These are phyloP conservation scores for Crepidodera aurea DNA, from an alignment of 2,888 invertebrate species.

Conservation along the genomic window DNA sequence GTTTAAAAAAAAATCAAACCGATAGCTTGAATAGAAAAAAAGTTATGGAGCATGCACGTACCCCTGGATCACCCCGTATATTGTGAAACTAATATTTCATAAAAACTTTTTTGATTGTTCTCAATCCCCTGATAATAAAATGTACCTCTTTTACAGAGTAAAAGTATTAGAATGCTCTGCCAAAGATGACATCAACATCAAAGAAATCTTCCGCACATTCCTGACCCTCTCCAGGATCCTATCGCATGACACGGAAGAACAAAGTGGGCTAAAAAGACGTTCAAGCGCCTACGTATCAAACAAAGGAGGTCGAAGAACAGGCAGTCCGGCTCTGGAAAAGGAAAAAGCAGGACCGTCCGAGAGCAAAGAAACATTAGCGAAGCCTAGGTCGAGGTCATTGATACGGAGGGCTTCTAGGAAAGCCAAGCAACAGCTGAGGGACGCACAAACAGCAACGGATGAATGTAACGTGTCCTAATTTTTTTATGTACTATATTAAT, in stretches of 20 bases:
- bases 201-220: conserved; percentile 82
- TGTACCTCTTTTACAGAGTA: conserved; percentile 66
- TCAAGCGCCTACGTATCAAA: conserved; percentile 77
- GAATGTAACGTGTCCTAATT: conserved; percentile 77
- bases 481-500: not conserved
- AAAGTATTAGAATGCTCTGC: conserved; percentile 82
- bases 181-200: conserved; percentile 79
- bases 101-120: no score
- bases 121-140: no score
- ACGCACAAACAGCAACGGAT: conserved; percentile 66
- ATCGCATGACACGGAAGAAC: conserved; percentile 68
- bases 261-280: conserved; percentile 72
- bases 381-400: conserved; percentile 67
- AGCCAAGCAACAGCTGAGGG: conserved; percentile 79
- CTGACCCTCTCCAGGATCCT: conserved; percentile 78
- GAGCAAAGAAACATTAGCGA: conserved; percentile 50
- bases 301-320: conserved; percentile 59
- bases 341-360: conserved; percentile 52
- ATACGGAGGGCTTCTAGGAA: conserved; percentile 82
- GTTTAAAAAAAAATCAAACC: no score
- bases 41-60: no score
- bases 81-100: no score
- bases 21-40: no score
- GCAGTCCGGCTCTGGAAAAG: conserved; percentile 59
- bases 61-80: no score